phyloP scores from a whole-genome alignment of 2,113 vertebrate genomes.

The Ammodytes marinus region DNA sequence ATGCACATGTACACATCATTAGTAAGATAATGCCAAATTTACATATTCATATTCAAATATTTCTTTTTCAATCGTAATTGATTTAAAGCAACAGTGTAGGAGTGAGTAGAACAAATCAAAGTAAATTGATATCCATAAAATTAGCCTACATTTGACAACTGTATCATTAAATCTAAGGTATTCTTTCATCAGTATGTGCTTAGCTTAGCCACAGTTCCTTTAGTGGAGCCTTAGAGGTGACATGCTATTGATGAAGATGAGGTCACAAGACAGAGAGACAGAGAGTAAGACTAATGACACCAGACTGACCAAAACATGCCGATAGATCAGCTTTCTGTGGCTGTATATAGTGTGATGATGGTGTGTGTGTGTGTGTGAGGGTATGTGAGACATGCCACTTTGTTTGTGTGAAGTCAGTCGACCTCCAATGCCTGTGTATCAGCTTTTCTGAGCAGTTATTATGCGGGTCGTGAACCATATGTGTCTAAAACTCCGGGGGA shows the following conservation, averaged over 20 bases:
- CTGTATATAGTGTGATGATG: neutral
- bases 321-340: neutral
- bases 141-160: neutral
- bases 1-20: too few species aligned
- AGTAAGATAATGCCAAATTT: too few species aligned
- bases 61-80: neutral
- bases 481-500: neutral
- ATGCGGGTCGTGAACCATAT: neutral
- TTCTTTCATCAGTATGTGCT: neutral
- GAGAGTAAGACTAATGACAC: neutral
- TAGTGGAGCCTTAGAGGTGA: neutral
- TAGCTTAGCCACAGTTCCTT: neutral
- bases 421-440: slow-evolving; percentile 5
- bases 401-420: neutral
- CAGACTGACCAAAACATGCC: slow-evolving; percentile 16
- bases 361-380: neutral
- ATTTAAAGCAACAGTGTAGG: neutral
- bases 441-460: neutral
- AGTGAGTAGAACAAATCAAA: neutral
- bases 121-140: neutral
- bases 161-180: neutral
- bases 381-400: neutral
- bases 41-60: neutral
- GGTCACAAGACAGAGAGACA: slow-evolving; percentile 23
- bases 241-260: neutral